Evolutionary conservation across 2,888 invertebrate species (phyloP).

Genomic region (Hermaeophaga mercurialis): DNA sequence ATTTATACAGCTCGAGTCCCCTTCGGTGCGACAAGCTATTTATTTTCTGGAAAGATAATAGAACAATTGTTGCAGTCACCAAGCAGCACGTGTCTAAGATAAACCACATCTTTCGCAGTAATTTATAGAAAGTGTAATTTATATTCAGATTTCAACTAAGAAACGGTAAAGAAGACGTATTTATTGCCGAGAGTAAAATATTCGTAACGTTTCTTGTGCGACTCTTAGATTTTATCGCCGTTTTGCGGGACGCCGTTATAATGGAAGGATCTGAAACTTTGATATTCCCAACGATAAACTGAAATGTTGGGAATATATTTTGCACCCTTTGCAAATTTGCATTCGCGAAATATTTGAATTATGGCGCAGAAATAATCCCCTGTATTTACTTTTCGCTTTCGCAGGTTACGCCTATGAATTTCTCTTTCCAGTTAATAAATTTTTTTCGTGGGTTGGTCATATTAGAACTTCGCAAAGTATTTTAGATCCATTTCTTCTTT

Average conservation of each 20-base stretch:
- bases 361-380: conserved; percentile 23
- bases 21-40: conserved; percentile 16
- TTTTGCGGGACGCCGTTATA: conserved; percentile 16
- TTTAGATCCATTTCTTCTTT: too few relatives aligned
- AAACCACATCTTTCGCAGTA: conserved; percentile 48
- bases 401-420: too few relatives aligned
- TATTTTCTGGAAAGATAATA: conserved; percentile 43
- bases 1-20: background rate
- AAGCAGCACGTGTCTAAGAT: conserved; percentile 49
- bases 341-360: conserved; percentile 23
- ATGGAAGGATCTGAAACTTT: conserved; percentile 19
- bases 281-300: conserved; percentile 23
- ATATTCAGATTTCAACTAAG: conserved; percentile 36
- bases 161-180: conserved; percentile 29
- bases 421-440: too few relatives aligned
- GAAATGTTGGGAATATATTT: conserved; percentile 22
- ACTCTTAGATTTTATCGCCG: conserved; percentile 21
- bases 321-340: conserved; percentile 24
- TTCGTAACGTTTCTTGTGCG: conserved; percentile 21
- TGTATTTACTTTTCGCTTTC: too few relatives aligned
- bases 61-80: conserved; percentile 51
- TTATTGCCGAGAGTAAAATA: conserved; percentile 26
- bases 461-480: too few relatives aligned
- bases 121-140: conserved; percentile 50
- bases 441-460: too few relatives aligned